Conservation (phyloP, 2,113 vertebrate species). For the Porphyrio hochstetteri region DNA sequence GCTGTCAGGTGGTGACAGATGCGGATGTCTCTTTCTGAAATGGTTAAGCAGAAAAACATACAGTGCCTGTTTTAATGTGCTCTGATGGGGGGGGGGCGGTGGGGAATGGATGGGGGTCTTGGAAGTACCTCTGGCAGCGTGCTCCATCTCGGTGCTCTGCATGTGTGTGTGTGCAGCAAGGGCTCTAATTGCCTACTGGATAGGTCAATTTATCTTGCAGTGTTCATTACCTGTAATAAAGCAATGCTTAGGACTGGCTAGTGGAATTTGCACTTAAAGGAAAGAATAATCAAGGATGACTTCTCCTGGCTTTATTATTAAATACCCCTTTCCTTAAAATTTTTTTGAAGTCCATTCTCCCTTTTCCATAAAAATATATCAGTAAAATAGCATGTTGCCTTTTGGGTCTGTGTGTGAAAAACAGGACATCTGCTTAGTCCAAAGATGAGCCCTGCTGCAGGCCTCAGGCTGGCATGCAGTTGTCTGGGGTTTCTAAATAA, state of each 20-base stretch:
- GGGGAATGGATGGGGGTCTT: background rate
- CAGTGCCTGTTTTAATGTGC: background rate
- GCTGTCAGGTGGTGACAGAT: background rate
- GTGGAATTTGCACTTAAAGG: slow-evolving; percentile 31
- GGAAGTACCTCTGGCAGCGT: background rate
- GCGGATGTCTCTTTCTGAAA: background rate
- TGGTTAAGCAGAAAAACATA: background rate
- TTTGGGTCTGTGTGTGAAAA: background rate
- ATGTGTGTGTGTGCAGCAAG: background rate
- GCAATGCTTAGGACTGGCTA: slow-evolving; percentile 22
- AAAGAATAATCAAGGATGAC: slow-evolving; percentile 8
- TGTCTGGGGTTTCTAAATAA: slow-evolving; percentile 41
- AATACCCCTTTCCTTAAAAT: background rate
- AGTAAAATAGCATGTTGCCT: background rate
- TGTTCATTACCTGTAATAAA: slow-evolving; percentile 58
- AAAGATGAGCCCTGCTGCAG: background rate
- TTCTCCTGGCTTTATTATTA: background rate
- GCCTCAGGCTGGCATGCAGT: background rate
- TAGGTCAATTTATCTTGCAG: slow-evolving; percentile 52
- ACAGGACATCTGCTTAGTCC: background rate
- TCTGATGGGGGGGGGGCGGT: background rate
- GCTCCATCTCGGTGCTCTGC: background rate
- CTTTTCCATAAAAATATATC: background rate
- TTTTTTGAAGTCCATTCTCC: background rate
- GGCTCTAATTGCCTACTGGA: slow-evolving; percentile 50